phyloP scores from a whole-genome alignment of 2,797 vertebrate species.

The Schizopygopsis pylzovi region DNA sequence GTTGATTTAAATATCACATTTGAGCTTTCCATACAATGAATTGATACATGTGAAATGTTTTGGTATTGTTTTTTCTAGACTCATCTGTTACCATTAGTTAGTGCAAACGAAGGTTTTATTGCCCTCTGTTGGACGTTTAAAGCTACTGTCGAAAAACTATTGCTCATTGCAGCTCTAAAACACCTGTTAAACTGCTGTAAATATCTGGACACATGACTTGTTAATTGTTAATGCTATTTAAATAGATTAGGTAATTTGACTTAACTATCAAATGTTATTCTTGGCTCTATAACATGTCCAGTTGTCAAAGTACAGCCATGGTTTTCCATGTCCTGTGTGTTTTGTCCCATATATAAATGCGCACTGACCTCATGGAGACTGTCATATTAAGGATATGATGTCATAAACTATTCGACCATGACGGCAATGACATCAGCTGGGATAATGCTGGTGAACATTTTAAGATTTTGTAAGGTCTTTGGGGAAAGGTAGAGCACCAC shows the following conservation, averaged over 20 bases:
- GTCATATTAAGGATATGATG: conserved; percentile 10
- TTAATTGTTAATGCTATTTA: not conserved
- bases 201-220: not conserved
- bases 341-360: not conserved
- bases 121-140: conserved; percentile 71
- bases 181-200: not conserved
- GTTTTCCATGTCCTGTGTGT: conserved; percentile 12
- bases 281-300: conserved; percentile 5
- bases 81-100: not conserved
- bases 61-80: not conserved
- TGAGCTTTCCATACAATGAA: not conserved
- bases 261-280: conserved; percentile 6
- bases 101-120: conserved; percentile 49
- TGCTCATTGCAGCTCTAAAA: not conserved
- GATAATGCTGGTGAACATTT: not conserved
- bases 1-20: conserved; percentile 1
- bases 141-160: not conserved
- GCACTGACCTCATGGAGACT: not conserved
- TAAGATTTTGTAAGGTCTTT: not conserved
- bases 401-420: conserved; percentile 9
- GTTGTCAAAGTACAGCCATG: conserved; percentile 7
- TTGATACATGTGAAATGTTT: not conserved
- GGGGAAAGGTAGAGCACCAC: not conserved
- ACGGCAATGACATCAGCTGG: not conserved
- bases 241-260: not conserved